Evolutionary conservation across 2,113 vertebrate species (phyloP).

Genomic region (Passer montanus): DNA sequence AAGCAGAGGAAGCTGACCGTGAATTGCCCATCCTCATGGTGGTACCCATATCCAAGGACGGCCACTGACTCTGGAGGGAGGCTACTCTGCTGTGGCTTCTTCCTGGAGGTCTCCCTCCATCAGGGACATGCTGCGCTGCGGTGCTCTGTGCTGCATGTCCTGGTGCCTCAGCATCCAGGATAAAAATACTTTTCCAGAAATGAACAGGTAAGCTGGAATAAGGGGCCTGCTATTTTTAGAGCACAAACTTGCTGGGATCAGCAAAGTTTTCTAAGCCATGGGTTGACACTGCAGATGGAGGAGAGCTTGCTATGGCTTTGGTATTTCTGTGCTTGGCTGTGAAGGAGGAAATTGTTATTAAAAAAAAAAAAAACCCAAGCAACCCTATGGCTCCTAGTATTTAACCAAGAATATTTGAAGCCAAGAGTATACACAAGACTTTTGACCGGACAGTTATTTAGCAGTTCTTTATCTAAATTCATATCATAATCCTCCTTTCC

Average conservation of each 20-base stretch:
- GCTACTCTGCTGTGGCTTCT: background rate
- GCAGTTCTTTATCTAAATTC: background rate
- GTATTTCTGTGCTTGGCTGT: background rate
- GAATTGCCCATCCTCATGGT: background rate
- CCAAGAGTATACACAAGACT: background rate
- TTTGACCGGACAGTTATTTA: background rate
- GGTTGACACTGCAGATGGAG: background rate
- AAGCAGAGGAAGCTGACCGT: background rate
- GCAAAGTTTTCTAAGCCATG: background rate
- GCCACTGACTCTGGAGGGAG: background rate
- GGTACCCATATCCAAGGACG: background rate
- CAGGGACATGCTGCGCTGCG: accelerated
- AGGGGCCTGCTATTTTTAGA: background rate
- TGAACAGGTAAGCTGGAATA: background rate
- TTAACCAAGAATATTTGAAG: background rate
- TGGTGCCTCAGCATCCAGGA: background rate
- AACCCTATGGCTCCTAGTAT: background rate
- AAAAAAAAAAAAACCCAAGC: too few relatives aligned
- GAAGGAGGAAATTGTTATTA: background rate
- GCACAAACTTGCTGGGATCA: background rate
- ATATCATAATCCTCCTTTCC: background rate
- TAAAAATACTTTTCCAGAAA: background rate
- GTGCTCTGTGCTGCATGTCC: accelerated
- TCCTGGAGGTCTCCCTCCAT: background rate
- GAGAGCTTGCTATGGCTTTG: background rate